Percentiles rank a stretch among this genome's conserved stretches.
Conservation (phyloP, 2,113 vertebrate species). For the Leucopsar rothschildi region DNA sequence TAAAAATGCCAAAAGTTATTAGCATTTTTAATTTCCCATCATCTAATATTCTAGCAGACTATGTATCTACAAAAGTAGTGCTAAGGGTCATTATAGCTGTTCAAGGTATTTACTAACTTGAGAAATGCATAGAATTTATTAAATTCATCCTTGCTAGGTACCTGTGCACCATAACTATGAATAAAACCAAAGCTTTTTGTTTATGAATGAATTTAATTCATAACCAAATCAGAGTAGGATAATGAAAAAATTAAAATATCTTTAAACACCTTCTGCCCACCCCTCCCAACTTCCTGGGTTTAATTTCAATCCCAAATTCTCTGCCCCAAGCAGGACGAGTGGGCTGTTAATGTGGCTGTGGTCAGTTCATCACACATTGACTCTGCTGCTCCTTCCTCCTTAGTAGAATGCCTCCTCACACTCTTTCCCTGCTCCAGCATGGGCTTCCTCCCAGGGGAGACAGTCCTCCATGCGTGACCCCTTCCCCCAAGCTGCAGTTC, state of each 20-base stretch:
- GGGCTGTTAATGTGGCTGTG: background rate
- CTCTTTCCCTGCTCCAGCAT: background rate
- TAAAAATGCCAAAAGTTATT: background rate
- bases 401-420: background rate
- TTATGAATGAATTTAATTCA: background rate
- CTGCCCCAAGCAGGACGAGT: accelerated
- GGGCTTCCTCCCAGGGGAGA: background rate
- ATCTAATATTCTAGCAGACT: background rate
- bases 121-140: background rate
- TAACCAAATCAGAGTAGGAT: background rate
- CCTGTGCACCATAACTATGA: background rate
- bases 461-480: background rate
- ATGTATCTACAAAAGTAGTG: background rate
- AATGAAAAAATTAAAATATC: background rate
- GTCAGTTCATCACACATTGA: background rate
- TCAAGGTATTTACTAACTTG: background rate
- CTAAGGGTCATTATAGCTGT: background rate
- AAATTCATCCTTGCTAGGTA: background rate
- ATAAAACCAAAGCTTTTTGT: background rate
- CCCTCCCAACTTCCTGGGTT: background rate
- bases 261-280: background rate
- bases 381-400: background rate
- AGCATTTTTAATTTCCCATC: background rate
- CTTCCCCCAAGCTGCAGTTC: background rate
- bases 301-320: background rate